A percentile compares a stretch with the other conserved stretches of the same genome.
Conservation (phyloP, 1,140 invertebrate genomes). For the Drosophila lini region DNA sequence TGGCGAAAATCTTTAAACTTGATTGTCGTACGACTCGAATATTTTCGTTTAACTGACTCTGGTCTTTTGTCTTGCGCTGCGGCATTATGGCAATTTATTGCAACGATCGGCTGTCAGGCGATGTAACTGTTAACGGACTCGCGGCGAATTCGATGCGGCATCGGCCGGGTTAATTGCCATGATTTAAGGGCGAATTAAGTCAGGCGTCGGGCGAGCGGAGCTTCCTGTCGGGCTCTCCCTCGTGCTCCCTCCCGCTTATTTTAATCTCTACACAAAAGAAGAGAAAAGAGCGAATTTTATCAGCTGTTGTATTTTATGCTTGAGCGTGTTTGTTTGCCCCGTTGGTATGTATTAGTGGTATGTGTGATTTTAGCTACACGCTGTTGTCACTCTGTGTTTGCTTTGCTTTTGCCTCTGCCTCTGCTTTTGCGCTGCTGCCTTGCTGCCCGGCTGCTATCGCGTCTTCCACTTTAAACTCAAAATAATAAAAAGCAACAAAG, state of each 20-base stretch:
- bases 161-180: conserved; percentile 40
- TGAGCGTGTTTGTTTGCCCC: conserved; percentile 12
- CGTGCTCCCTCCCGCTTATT: not conserved
- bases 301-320: conserved; percentile 77
- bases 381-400: conserved; percentile 57
- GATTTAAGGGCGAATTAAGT: conserved; percentile 49
- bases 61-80: conserved; percentile 23
- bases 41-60: conserved; percentile 1
- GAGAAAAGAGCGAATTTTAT: conserved; percentile 50
- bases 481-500: conserved; percentile 78
- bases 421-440: conserved; percentile 21
- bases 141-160: conserved; percentile 4
- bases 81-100: conserved; percentile 27
- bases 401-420: conserved; percentile 42
- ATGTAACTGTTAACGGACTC: conserved; percentile 34
- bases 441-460: conserved; percentile 53
- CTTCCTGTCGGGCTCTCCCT: conserved; percentile 21
- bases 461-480: conserved; percentile 68
- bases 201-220: conserved; percentile 7
- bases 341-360: conserved; percentile 1
- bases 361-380: conserved; percentile 53
- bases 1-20: conserved; percentile 56
- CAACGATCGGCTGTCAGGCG: conserved; percentile 38
- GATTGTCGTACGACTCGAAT: conserved; percentile 13
- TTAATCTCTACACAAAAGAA: conserved; percentile 22